phyloP scores from a whole-genome alignment of 2,888 invertebrate species.

The Leptopilina syphax region DNA sequence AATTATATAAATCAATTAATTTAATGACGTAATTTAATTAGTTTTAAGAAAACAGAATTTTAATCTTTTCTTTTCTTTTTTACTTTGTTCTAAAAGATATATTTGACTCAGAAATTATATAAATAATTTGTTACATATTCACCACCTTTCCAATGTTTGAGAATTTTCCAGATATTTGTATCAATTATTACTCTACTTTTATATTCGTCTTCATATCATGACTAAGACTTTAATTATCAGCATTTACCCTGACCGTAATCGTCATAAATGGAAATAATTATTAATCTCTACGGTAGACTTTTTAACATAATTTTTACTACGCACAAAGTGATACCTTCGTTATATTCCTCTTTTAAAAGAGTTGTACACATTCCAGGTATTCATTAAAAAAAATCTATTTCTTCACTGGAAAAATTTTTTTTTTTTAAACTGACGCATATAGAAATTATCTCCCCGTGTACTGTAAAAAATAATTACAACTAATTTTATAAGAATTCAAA shows the following conservation, averaged over 20 bases:
- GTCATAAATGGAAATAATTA: conserved; percentile 19
- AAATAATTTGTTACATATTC: neutral
- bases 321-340: neutral
- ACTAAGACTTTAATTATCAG: conserved; percentile 8
- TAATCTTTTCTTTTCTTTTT: too few relatives aligned
- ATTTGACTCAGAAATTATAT: too few relatives aligned
- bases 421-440: too few relatives aligned
- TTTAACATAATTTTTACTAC: conserved; percentile 5
- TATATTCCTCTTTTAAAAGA: neutral
- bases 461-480: too few relatives aligned
- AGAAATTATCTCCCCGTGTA: too few relatives aligned
- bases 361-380: neutral
- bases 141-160: neutral
- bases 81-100: too few relatives aligned
- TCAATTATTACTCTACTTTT: neutral
- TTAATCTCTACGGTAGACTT: neutral
- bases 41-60: too few relatives aligned
- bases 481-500: too few relatives aligned
- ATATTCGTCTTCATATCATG: neutral
- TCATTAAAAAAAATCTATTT: neutral
- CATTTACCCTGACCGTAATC: conserved; percentile 13
- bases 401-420: too few relatives aligned
- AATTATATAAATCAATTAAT: too few relatives aligned
- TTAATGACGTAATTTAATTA: too few relatives aligned
- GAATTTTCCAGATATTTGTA: too few relatives aligned